phyloP scores from a whole-genome alignment of 2,888 invertebrate genomes.

The Zonitis immaculata region DNA sequence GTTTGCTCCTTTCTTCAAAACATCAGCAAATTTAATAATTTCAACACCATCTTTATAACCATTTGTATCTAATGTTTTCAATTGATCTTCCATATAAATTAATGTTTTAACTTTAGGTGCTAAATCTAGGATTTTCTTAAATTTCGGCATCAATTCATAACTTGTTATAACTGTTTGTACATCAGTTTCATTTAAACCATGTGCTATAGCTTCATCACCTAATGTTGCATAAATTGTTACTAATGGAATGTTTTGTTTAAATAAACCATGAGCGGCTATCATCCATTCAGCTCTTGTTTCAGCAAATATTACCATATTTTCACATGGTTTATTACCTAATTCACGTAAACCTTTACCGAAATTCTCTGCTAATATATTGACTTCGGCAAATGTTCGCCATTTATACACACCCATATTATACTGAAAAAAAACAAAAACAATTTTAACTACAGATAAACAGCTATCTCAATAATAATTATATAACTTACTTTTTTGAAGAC shows the following conservation, averaged over 20 bases:
- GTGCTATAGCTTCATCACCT: constrained; percentile 93
- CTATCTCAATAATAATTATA: too few relatives aligned
- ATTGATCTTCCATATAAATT: constrained; percentile 85
- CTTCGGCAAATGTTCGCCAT: constrained; percentile 81
- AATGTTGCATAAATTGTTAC: constrained; percentile 97
- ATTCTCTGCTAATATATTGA: constrained; percentile 67
- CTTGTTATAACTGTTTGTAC: constrained; percentile 90
- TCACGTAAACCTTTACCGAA: constrained; percentile 83
- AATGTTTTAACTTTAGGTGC: constrained; percentile 74
- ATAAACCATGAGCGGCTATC: constrained; percentile 92
- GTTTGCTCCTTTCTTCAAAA: constrained; percentile 53
- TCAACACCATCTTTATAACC: constrained; percentile 71
- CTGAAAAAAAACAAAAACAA: constrained; percentile 48
- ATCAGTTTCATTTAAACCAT: constrained; percentile 96
- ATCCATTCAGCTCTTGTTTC: constrained; percentile 99
- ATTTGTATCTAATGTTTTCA: constrained; percentile 62
- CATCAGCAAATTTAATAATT: constrained; percentile 70
- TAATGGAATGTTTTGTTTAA: constrained; percentile 92
- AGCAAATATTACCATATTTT: constrained; percentile 89
- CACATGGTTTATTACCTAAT: constrained; percentile 66
- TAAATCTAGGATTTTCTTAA: constrained; percentile 68
- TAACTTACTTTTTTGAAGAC: constrained; percentile 88
- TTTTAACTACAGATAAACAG: neutral
- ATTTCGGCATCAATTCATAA: constrained; percentile 86
- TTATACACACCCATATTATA: constrained; percentile 89